Conservation (phyloP, 2,888 invertebrate species). For the Cynaeus angustus region DNA sequence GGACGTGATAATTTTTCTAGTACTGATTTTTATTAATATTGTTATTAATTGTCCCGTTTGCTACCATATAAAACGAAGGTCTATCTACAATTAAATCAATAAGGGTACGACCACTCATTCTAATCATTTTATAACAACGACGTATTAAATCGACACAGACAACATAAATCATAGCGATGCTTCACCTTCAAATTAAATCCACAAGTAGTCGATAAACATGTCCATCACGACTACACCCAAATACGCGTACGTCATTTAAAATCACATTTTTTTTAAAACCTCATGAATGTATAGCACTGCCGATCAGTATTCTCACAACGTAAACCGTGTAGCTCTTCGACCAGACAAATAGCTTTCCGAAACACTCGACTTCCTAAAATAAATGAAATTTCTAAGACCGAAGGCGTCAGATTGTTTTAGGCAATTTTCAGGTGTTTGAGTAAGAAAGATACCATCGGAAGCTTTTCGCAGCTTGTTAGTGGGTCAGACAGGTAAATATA, state of each 20-base stretch:
- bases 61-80: no score
- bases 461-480: constrained; percentile 34
- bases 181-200: background rate
- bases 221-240: background rate
- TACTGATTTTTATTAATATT: no score
- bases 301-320: background rate
- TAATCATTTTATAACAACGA: no score
- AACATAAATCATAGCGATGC: no score
- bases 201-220: constrained; percentile 2
- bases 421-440: constrained; percentile 8
- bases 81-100: no score
- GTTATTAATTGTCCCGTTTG: no score
- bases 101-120: no score
- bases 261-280: background rate
- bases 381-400: constrained; percentile 11
- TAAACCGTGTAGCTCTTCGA: background rate
- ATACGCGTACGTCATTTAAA: constrained; percentile 4
- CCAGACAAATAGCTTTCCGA: constrained; percentile 6
- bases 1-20: no score
- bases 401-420: constrained; percentile 7
- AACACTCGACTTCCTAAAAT: constrained; percentile 20
- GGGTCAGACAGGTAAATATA: constrained; percentile 30
- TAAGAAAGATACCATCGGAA: constrained; percentile 8
- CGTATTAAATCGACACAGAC: no score
- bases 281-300: background rate